Evolutionary conservation across 1,140 invertebrate species (phyloP), one percentile per base, ranked within the genome.

Genomic region (Paraescarpia echinospica): DNA sequence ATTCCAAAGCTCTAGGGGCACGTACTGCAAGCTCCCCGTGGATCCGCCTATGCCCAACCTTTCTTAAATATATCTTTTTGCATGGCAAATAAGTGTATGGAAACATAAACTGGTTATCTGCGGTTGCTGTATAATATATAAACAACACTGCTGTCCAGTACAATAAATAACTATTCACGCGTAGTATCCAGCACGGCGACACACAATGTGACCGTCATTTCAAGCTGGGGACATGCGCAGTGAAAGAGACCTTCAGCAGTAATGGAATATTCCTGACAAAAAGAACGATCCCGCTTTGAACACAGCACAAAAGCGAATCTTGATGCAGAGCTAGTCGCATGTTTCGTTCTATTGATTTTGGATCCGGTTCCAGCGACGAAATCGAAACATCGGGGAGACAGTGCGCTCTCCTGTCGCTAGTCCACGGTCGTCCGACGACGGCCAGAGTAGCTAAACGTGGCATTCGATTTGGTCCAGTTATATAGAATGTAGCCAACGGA

Each of bases 301-400:
- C 14, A 77, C 2, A 6, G 27, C 59, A 77, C 59, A 77, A 31
- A 51, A 77, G 27, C 59, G 59, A 77, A 77, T 77, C 8, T 77
- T 77, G 59, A 27, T 77, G 0, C 22, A 27, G 59, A 77, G 12
- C 1, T 18, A 0, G 59, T 27, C 18, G 18, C 59, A 0, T 77
- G 59, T 77, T 77, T 77, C 59, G 59, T 77, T 77, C 22, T 77
- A 77, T 77, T 77, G 59, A 77, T 77, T 77, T 77, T 77, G 59
- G 59, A 77, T 77, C 59, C 59, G 22, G 59, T 77, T 77, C 59
- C 59, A 77, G 59, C 59, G 27, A 18, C 59, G 2, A 18, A 77
- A 77, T 1, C 59, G 59, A 77, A 77, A 77, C 4, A 77, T 77
- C 59, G 59, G 59, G 8, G 59, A 77, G 59, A 77, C 59, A 77